Percentiles rank a stretch among this genome's conserved stretches.
phyloP scores from a whole-genome alignment of 2,888 invertebrate species.

The Oscheius onirici region DNA sequence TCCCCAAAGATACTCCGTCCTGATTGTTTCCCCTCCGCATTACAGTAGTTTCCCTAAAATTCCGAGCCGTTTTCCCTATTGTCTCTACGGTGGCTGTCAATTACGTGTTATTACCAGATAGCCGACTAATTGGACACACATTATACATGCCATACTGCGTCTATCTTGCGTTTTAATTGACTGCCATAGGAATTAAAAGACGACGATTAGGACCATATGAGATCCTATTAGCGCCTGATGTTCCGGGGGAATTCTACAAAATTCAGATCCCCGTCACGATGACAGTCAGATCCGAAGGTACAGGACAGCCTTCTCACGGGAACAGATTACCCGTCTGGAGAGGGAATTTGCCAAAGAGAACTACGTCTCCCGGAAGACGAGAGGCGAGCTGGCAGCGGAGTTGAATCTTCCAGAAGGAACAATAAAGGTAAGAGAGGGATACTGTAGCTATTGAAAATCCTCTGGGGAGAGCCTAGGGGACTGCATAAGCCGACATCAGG shows the following conservation, averaged over 20 bases:
- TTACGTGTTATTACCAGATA: slow-evolving; percentile 35
- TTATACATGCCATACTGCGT: slow-evolving; percentile 38
- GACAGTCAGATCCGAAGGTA: slow-evolving; percentile 79
- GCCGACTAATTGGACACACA: slow-evolving; percentile 32
- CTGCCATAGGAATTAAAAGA: slow-evolving; percentile 23
- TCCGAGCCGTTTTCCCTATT: neutral
- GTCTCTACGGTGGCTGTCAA: slow-evolving; percentile 14
- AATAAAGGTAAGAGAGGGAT: slow-evolving; percentile 84
- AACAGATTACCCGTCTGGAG: slow-evolving; percentile 82
- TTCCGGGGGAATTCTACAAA: neutral
- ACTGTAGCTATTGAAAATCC: slow-evolving; percentile 8
- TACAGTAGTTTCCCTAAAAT: too few relatives aligned
- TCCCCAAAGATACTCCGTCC: neutral
- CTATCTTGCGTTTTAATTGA: slow-evolving; percentile 36
- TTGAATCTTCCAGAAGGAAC: slow-evolving; percentile 94
- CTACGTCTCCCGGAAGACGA: slow-evolving; percentile 91
- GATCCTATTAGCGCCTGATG: neutral
- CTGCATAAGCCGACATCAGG: slow-evolving; percentile 31
- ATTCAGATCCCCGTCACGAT: slow-evolving; percentile 52
- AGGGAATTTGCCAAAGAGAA: slow-evolving; percentile 96
- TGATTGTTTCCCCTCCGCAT: neutral
- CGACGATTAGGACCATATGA: slow-evolving; percentile 27
- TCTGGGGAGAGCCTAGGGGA: neutral
- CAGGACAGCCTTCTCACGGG: slow-evolving; percentile 94
- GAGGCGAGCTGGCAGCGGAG: slow-evolving; percentile 92